Base-by-base conservation (phyloP, 2,797 vertebrate genomes). In the Onychomys arenicola region DNA sequence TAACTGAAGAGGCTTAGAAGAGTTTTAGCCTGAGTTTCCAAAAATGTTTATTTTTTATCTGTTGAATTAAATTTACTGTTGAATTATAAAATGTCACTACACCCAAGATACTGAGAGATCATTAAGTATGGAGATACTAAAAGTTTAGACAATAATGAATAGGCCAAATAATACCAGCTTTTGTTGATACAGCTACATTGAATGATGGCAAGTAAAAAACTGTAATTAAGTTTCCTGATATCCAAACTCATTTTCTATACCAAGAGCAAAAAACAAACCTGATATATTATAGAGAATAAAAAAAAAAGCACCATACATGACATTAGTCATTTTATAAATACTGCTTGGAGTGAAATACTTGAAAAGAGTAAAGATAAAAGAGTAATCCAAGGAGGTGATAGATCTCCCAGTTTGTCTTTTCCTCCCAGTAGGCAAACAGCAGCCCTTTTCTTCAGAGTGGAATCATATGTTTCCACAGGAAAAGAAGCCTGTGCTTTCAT, bases 191-290 rank as follows among this genome's bases (percentile, higher is more conserved):
- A 61, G 59, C 29, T 88, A 49, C 17, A 93, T 96, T 83, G 96
- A 97, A 95, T 85, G 76, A 82, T 83, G 87, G 34, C 59, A 95
- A 96, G 63, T 6, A 25, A 84, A 95, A n/a, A n/a, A 89, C 75
- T 90, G 92, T 97, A 94, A 96, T 97, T 97, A 97, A 96, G 97
- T 96, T 95, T 63, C 2, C 76, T 97, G 80, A 90, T 32, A 87
- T 93, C 34, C 32, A 78, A 96, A 80, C 67, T 92, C 17, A 89
- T 82, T 94, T 91, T 95, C 81, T 96, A 93, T 69, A 91, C 71
- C 46, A 52, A 92, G n/a, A 46, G 49, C 83, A 88, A 12, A 89
- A 88, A 92, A 90, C 23, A 52, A 57, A 73, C 7, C 57, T 25
- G 9, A 94, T 96, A 93, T 97, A 97, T 93, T 77, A 73, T 37